Base-by-base conservation (phyloP, 2,797 vertebrate species). In the Acanthurus tractus region DNA sequence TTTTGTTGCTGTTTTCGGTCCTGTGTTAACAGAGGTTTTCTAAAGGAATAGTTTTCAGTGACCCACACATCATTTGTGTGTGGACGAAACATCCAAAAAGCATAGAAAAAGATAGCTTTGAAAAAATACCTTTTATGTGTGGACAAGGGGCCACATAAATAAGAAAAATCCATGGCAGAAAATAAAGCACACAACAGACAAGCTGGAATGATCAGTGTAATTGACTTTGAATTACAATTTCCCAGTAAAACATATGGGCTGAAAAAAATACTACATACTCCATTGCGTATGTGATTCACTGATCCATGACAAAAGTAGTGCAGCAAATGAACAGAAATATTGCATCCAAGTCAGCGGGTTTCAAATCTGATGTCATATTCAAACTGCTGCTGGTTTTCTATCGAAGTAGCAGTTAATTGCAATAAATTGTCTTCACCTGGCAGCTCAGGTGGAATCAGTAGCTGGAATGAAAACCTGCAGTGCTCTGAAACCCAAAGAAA, bases 361-460 rank as follows among this genome's bases (percentile, higher is more conserved):
- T 53, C 36, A 36, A 10, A 53, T 53, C 40, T 61, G 48, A 13
- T 25, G 56, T 48, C 75, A 49, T 68, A 50, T 53, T 87, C 81
- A 76, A 71, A 55, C 48, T 65, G 11, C 42, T 74, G 34, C 70
- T 78, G 56, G 7, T 66, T 79, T 63, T 64, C 62, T 15, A 4
- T 45, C 50, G 29, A 69, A 79, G 62, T 74, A 78, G 45, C 78
- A 77, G 83, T 86, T 84, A 84, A 85, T 72, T 77, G 74, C 52
- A 72, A 82, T 79, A 58, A 84, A 84, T 62, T 77, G 46, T 74
- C 70, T 77, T 85, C 69, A 85, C 77, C 81, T 82, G 66, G 72
- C 72, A 67, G 84, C 79, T 20, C 75, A 86, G 84, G 81, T 79
- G 76, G 58, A 70, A 85, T 45, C 40, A 80, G 71, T 6, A 62